Evolutionary conservation across 2,888 invertebrate genomes (phyloP).

Genomic region (Dicroscelio sp.): DNA sequence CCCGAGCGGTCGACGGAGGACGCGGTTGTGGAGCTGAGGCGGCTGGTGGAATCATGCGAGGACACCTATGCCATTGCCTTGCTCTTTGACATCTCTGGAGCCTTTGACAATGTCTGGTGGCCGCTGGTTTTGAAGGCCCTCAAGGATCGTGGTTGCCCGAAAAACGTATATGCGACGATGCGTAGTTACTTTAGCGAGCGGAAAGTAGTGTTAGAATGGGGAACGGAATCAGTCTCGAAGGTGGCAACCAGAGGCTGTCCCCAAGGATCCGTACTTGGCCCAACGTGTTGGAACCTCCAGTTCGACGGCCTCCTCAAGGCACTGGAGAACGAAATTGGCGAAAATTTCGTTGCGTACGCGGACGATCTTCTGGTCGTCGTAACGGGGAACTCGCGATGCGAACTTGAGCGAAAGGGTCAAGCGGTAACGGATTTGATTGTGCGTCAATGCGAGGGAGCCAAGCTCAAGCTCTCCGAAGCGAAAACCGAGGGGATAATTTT

Average conservation of each 20-base stretch:
- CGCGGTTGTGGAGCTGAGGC: constrained; percentile 42
- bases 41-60: neutral
- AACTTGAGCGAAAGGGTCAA: constrained; percentile 46
- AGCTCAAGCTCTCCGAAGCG: constrained; percentile 52
- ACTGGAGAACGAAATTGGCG: constrained; percentile 9
- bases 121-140: constrained; percentile 69
- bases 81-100: constrained; percentile 77
- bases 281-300: constrained; percentile 77
- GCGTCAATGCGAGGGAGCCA: constrained; percentile 4
- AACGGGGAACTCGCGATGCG: constrained; percentile 32
- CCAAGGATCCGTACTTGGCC: constrained; percentile 78
- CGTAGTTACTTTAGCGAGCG: constrained; percentile 57
- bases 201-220: neutral
- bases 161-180: constrained; percentile 58
- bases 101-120: constrained; percentile 83
- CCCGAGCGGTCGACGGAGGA: constrained; percentile 66
- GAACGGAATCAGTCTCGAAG: constrained; percentile 45
- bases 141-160: neutral
- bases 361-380: constrained; percentile 67
- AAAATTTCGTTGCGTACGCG: constrained; percentile 70
- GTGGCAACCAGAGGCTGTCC: constrained; percentile 51
- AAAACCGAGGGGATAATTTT: constrained; percentile 45
- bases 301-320: constrained; percentile 72
- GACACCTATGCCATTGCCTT: neutral
- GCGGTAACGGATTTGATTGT: constrained; percentile 28